phyloP scores from a whole-genome alignment of 2,113 vertebrate genomes.

The Malurus alboscapulatus region DNA sequence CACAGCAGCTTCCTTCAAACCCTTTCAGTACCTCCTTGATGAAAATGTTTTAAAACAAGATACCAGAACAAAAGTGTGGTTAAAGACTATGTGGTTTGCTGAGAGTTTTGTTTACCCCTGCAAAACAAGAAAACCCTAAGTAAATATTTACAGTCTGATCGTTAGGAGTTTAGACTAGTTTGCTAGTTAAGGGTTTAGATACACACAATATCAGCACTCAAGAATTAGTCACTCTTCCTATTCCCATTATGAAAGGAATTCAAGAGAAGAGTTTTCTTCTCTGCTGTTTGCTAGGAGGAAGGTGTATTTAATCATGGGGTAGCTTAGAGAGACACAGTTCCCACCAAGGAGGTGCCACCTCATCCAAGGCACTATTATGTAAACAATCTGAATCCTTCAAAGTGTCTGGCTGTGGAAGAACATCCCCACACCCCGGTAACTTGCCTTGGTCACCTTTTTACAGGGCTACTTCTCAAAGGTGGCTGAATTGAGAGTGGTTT shows the following conservation, averaged over 20 bases:
- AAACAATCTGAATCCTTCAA: not conserved
- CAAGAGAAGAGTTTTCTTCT: not conserved
- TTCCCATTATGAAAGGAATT: not conserved
- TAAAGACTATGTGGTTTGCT: not conserved
- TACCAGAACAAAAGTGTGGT: not conserved
- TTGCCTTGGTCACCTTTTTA: not conserved
- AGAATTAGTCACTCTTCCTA: constrained; percentile 44
- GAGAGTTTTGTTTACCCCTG: not conserved
- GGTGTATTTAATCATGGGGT: not conserved
- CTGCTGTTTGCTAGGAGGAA: not conserved
- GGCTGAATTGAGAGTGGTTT: not conserved
- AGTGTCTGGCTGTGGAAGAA: not conserved
- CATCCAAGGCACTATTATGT: not conserved
- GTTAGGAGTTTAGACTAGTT: constrained; percentile 1
- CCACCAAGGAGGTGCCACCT: not conserved
- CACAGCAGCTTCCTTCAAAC: not conserved
- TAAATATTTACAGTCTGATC: constrained; percentile 32
- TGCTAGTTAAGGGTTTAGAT: not conserved
- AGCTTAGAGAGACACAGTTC: not conserved
- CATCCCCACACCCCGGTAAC: not conserved
- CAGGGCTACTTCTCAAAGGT: not conserved
- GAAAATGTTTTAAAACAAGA: not conserved
- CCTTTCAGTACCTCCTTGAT: not conserved
- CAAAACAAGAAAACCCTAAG: constrained; percentile 13
- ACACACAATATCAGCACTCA: not conserved